Percentiles rank a stretch among this genome's conserved stretches.
phyloP scores from a whole-genome alignment of 2,113 vertebrate genomes.

The Pomatorhinus ruficollis region DNA sequence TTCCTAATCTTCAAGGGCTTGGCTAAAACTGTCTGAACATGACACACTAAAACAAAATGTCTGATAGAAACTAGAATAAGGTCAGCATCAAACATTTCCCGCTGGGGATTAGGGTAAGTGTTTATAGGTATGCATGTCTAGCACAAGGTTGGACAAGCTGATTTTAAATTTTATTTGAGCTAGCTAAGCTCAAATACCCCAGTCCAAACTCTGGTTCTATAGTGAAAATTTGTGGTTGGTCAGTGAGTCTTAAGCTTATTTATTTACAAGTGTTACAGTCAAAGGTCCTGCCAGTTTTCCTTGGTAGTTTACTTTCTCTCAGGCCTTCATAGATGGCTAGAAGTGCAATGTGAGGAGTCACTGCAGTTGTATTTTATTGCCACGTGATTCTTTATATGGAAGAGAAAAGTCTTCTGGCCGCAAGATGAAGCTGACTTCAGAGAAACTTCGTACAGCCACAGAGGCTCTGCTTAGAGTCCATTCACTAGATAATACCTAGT shows the following conservation, averaged over 20 bases:
- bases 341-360: background rate
- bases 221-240: background rate
- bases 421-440: background rate
- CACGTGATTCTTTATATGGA: rapidly evolving
- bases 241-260: background rate
- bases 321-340: background rate
- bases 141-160: background rate
- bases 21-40: background rate
- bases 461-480: background rate
- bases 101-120: background rate
- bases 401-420: background rate
- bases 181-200: background rate
- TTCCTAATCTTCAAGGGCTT: background rate
- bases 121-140: background rate
- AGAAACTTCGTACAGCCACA: background rate
- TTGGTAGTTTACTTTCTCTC: background rate
- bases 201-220: background rate
- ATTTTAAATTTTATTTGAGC: background rate
- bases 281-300: background rate
- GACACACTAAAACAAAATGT: background rate
- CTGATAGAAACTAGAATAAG: background rate
- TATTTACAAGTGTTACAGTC: background rate
- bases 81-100: background rate
- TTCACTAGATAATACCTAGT: background rate
- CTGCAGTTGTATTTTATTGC: background rate